Evolutionary conservation across 2,888 invertebrate genomes (phyloP), one percentile per base, ranked within the genome.

Genomic region (Magallana nippona): DNA sequence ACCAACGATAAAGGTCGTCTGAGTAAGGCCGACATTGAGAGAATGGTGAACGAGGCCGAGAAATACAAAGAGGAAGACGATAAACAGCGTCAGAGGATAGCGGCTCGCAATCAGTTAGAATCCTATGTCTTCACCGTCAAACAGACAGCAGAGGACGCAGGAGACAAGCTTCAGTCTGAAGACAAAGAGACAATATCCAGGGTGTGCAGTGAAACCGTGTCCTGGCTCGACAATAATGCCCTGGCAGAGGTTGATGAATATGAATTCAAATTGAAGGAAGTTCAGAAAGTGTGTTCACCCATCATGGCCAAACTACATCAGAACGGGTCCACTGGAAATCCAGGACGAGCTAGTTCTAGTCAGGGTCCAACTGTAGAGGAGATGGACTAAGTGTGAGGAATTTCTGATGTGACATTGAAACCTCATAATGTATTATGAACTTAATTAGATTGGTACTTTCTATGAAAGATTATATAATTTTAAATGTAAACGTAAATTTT

Each of bases 1-100:
- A 96, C 96, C 10, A 97, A 97, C 91, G 97, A 98, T 92, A 97
- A 97, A 91, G 97, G 97, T 0, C 96, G 97, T 2, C 95, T 98
- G 15, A 96, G 96, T 85, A 97, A 97, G 93, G 96, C 96, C n/a
- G 97, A 98, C 82, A 98, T 98, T 83, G 97, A 98, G 90, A 96
- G 96, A 87, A 97, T 93, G 92, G 88, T 93, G 55, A 81, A 84
- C 17, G 92, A 92, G 2, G 92, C 92, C 1, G 91, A 92, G 82
- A 88, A 87, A 79, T 92, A 90, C 88, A 89, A 88, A 83, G 89
- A 89, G 0, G 93, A 92, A 58, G 93, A 93, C 81, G 91, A 91
- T 32, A 91, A 89, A 83, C 92, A 93, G 85, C 86, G 89, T 17
- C 87, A 92, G 32, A 86, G 90, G 1, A 85, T 92, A 32, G 82